A percentile compares a stretch with the other conserved stretches of the same genome.
phyloP scores from a whole-genome alignment of 2,888 invertebrate species.

The Tenthredo scrophulariae region DNA sequence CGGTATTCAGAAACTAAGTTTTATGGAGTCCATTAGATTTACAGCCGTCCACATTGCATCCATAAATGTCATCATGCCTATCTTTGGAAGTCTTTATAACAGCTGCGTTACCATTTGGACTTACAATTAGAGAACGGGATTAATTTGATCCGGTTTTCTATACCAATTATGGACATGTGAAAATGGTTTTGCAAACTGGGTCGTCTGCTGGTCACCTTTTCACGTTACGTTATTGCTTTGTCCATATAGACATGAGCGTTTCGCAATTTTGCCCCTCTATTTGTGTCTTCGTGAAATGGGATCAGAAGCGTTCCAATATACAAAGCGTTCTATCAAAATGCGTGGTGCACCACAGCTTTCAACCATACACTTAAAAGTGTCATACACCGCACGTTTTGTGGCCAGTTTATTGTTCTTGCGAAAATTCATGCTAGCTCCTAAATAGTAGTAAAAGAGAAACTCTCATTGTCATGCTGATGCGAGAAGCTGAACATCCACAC shows the following conservation, averaged over 20 bases:
- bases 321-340: background rate
- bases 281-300: background rate
- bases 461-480: background rate
- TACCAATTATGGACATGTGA: background rate
- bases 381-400: background rate
- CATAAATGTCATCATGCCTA: background rate
- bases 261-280: background rate
- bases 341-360: background rate
- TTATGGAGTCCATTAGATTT: no score
- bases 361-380: background rate
- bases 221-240: background rate
- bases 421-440: background rate
- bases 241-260: background rate
- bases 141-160: background rate
- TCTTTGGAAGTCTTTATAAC: background rate
- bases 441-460: background rate
- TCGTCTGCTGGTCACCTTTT: background rate
- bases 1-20: no score
- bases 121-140: background rate
- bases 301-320: background rate
- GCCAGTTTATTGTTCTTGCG: background rate
- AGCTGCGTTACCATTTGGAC: constrained; percentile 3
- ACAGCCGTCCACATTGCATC: no score
- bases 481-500: background rate
- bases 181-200: background rate